Evolutionary conservation across 2,888 invertebrate species (phyloP).

Genomic region (Trachelus stipa): DNA sequence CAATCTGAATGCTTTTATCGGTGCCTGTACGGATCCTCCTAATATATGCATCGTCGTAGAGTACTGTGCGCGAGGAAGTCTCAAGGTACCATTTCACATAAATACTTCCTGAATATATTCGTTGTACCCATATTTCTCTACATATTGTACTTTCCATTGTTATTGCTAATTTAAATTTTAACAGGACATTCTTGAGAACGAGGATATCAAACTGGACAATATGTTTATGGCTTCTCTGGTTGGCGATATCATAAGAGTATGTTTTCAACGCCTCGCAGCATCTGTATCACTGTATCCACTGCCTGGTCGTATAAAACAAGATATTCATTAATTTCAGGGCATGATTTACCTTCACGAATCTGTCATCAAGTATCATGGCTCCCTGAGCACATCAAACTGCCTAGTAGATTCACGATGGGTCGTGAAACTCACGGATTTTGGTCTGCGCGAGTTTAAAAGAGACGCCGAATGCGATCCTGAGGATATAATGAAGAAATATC

Average conservation of each 20-base stretch:
- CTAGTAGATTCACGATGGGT: constrained; percentile 96
- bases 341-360: constrained; percentile 93
- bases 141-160: not conserved
- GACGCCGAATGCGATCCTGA: constrained; percentile 77
- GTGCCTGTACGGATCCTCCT: constrained; percentile 91
- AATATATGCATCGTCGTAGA: constrained; percentile 90
- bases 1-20: constrained; percentile 91
- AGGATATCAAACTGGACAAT: constrained; percentile 94
- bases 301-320: not conserved
- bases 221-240: constrained; percentile 97
- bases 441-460: constrained; percentile 86
- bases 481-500: constrained; percentile 75
- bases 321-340: constrained; percentile 72
- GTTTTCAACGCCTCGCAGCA: constrained; percentile 47
- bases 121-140: not conserved
- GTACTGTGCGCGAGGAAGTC: constrained; percentile 90
- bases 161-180: not conserved
- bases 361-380: constrained; percentile 87
- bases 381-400: constrained; percentile 90
- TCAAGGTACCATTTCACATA: constrained; percentile 75
- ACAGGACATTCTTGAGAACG: constrained; percentile 93
- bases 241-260: constrained; percentile 93
- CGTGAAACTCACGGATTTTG: constrained; percentile 92
- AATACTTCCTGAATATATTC: not conserved
- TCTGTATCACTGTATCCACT: not conserved